phyloP scores from a whole-genome alignment of 2,888 invertebrate genomes.

The Synanthedon tipuliformis region DNA sequence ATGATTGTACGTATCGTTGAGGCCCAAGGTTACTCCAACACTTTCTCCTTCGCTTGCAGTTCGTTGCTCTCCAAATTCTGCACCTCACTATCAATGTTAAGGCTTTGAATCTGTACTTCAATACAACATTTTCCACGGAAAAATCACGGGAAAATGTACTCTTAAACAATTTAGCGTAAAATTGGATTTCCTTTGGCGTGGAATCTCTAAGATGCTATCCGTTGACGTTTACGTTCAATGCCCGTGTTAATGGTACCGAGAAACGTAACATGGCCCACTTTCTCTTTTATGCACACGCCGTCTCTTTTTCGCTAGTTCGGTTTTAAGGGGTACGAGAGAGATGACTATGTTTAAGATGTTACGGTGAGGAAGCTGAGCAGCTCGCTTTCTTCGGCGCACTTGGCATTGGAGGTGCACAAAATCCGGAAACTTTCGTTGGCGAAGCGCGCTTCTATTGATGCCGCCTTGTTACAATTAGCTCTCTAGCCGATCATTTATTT shows the following conservation, averaged over 20 bases:
- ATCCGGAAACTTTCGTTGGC: slow-evolving; percentile 68
- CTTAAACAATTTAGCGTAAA: neutral
- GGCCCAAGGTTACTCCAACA: slow-evolving; percentile 67
- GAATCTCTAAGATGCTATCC: slow-evolving; percentile 34
- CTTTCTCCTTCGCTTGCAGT: slow-evolving; percentile 56
- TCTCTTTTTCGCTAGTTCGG: slow-evolving; percentile 43
- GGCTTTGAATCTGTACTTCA: slow-evolving; percentile 16
- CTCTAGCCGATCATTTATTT: slow-evolving; percentile 22
- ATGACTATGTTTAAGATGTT: slow-evolving; percentile 39
- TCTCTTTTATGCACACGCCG: slow-evolving; percentile 63
- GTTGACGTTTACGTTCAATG: slow-evolving; percentile 64
- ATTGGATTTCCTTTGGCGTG: slow-evolving; percentile 10
- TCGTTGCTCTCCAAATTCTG: slow-evolving; percentile 66
- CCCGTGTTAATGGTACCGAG: slow-evolving; percentile 64
- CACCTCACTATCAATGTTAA: slow-evolving; percentile 32
- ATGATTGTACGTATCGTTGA: slow-evolving; percentile 2
- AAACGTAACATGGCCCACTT: slow-evolving; percentile 70
- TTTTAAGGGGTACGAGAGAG: slow-evolving; percentile 36
- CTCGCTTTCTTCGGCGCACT: slow-evolving; percentile 68
- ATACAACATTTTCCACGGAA: neutral
- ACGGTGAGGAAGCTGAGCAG: slow-evolving; percentile 40
- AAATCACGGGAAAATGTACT: neutral
- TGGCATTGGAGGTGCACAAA: slow-evolving; percentile 62
- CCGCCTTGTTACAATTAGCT: slow-evolving; percentile 40
- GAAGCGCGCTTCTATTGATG: slow-evolving; percentile 22